Percentiles rank a stretch among this genome's conserved stretches.
These are phyloP conservation scores for Ctenosaura bakeri DNA, from an alignment of 2,797 vertebrate species.

Conservation along the genomic window DNA sequence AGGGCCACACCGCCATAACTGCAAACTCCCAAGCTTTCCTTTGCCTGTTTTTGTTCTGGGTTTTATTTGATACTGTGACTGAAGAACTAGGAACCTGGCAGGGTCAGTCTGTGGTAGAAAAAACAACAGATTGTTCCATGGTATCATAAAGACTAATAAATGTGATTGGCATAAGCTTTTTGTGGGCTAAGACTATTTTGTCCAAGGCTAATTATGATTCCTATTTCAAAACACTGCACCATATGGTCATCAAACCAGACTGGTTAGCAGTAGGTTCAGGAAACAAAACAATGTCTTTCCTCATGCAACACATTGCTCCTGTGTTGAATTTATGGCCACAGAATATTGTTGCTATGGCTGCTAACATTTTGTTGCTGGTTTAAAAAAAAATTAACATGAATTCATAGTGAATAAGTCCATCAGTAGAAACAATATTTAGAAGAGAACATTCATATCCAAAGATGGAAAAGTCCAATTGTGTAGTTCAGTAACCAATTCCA, in stretches of 20 bases:
- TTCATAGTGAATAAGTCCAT: neutral
- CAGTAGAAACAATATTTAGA: neutral
- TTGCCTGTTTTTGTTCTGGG: neutral
- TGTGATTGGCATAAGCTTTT: neutral
- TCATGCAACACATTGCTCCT: neutral
- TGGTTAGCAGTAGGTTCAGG: neutral
- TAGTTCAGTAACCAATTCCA: too few relatives aligned
- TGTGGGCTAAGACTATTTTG: neutral
- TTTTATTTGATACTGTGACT: neutral
- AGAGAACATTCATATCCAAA: neutral
- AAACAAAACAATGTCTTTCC: neutral
- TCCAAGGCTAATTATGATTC: neutral
- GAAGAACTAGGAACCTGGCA: neutral
- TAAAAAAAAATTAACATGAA: neutral
- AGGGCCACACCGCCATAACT: neutral
- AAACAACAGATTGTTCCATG: neutral
- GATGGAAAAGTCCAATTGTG: too few relatives aligned
- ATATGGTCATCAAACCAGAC: neutral
- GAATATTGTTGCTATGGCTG: neutral
- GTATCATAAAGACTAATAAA: neutral
- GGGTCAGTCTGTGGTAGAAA: neutral
- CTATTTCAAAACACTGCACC: constrained; percentile 1
- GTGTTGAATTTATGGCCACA: neutral
- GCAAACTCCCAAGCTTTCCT: neutral
- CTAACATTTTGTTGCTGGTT: neutral